Percentiles rank a stretch among this genome's conserved stretches.
Evolutionary conservation across 2,113 vertebrate species (phyloP).

Genomic region (Taurulus bubalis): DNA sequence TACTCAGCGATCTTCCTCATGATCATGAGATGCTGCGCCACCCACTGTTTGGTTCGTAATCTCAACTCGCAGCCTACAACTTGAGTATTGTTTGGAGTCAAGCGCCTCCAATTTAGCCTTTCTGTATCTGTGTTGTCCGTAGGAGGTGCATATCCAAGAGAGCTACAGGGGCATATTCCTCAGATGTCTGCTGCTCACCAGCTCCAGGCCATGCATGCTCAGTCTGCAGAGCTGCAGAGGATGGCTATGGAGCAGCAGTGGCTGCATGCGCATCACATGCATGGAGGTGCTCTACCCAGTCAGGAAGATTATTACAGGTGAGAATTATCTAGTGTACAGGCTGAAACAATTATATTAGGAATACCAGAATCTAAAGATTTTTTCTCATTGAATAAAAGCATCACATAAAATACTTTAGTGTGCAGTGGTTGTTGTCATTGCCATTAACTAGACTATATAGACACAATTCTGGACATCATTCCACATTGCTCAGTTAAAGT

Average conservation of each 20-base stretch:
- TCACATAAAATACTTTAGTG: background rate
- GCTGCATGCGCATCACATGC: constrained; percentile 97
- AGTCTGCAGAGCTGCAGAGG: constrained; percentile 97
- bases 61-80: background rate
- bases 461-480: background rate
- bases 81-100: background rate
- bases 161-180: constrained; percentile 92
- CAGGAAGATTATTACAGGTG: constrained; percentile 99
- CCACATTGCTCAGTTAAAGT: background rate
- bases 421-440: background rate
- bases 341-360: background rate
- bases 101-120: background rate
- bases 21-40: constrained; percentile 99
- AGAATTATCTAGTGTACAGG: background rate
- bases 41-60: constrained; percentile 93
- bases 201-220: constrained; percentile 98
- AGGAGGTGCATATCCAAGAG: constrained; percentile 92
- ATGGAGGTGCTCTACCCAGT: constrained; percentile 93
- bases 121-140: constrained; percentile 2
- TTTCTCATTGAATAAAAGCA: background rate
- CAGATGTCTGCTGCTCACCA: constrained; percentile 99
- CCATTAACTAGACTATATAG: background rate
- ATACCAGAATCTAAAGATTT: background rate
- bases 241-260: constrained; percentile 99
- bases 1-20: constrained; percentile 93